A percentile compares a stretch with the other conserved stretches of the same genome.
Conservation (phyloP, 2,797 vertebrate genomes). For the Epinephelus coioides region DNA sequence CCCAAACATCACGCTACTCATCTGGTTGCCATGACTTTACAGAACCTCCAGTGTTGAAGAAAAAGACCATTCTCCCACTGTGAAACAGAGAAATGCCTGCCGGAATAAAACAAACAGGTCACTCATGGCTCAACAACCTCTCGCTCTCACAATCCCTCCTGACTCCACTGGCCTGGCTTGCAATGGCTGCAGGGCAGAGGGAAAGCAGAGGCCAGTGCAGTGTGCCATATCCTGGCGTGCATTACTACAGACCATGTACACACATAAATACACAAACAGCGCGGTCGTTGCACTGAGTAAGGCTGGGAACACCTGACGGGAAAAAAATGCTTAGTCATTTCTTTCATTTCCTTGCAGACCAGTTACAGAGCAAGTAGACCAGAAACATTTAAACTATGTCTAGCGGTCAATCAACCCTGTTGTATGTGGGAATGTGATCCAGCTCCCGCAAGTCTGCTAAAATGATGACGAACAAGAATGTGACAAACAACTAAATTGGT, state of each 20-base stretch:
- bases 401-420: not conserved
- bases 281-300: not conserved
- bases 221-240: constrained; percentile 23
- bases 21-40: constrained; percentile 62
- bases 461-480: constrained; percentile 17
- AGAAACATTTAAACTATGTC: constrained; percentile 23
- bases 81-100: constrained; percentile 67
- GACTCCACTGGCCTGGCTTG: constrained; percentile 21
- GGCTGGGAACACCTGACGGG: constrained; percentile 20
- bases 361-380: constrained; percentile 20
- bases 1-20: constrained; percentile 50
- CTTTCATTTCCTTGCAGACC: constrained; percentile 9
- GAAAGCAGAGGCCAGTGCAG: constrained; percentile 4
- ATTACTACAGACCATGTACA: constrained; percentile 21
- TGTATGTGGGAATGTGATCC: constrained; percentile 7
- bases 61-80: constrained; percentile 49
- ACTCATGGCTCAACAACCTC: constrained; percentile 51
- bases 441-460: constrained; percentile 1
- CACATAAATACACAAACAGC: constrained; percentile 21
- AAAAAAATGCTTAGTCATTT: constrained; percentile 20
- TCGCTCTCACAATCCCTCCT: constrained; percentile 27
- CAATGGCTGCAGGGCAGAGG: constrained; percentile 10
- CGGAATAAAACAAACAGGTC: constrained; percentile 72
- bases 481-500: not conserved
- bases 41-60: constrained; percentile 43